These are phyloP conservation scores for Parnassius orleans DNA, from an alignment of 2,888 invertebrate genomes.

Conservation along the genomic window DNA sequence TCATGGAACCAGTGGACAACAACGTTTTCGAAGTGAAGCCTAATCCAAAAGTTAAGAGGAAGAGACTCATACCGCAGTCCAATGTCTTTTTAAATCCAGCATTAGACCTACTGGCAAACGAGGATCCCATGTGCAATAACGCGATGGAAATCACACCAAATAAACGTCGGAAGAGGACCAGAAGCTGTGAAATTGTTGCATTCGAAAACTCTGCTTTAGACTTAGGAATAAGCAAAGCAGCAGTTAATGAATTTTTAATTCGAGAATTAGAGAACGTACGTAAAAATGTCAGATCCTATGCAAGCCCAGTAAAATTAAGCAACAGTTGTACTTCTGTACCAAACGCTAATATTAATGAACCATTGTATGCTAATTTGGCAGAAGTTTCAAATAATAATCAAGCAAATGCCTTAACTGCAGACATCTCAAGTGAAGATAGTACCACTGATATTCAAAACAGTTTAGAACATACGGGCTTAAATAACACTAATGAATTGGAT, in stretches of 20 bases:
- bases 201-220: constrained; percentile 74
- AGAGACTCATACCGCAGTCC: constrained; percentile 55
- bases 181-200: constrained; percentile 58
- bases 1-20: constrained; percentile 66
- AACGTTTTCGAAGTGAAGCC: constrained; percentile 73
- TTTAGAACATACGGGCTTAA: constrained; percentile 3
- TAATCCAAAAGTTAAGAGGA: constrained; percentile 59
- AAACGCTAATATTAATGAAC: constrained; percentile 37
- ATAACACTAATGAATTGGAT: constrained; percentile 46
- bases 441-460: constrained; percentile 7
- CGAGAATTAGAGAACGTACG: constrained; percentile 69
- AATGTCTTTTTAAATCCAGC: constrained; percentile 73
- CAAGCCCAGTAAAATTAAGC: constrained; percentile 33
- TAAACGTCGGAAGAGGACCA: constrained; percentile 66
- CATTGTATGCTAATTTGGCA: constrained; percentile 58
- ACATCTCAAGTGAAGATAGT: constrained; percentile 19
- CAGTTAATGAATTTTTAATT: constrained; percentile 61
- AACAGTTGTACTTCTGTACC: constrained; percentile 4
- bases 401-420: constrained; percentile 16
- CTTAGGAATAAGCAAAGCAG: constrained; percentile 58
- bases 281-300: constrained; percentile 48
- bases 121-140: constrained; percentile 74
- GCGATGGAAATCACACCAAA: constrained; percentile 71
- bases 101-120: constrained; percentile 67
- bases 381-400: constrained; percentile 20